Evolutionary conservation across 2,888 invertebrate species (phyloP), one percentile per base, ranked within the genome.

Genomic region (Mesorhabditis belari): DNA sequence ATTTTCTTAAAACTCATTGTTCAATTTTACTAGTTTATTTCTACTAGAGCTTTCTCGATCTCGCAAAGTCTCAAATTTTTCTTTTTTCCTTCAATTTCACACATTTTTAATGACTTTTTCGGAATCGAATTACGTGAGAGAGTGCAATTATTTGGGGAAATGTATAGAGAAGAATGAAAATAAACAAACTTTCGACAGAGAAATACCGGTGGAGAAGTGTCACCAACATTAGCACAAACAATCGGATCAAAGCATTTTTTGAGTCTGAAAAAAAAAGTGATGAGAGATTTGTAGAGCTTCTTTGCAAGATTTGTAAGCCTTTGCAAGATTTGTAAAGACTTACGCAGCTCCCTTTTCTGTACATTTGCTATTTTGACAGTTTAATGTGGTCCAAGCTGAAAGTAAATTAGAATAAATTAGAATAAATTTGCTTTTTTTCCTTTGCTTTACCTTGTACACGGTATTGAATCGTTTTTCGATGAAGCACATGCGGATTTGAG

Each of bases 231-330:
- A 50, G 81, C 91, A 74, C 91, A 90, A 77, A 92, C 89, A 81
- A 88, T 88, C 82, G 93, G 93, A 84, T 93, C 91, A 82, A 89
- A 90, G 83, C 94, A 95, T 74, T 93, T 91, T 86, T 95, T 74
- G 5, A 75, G 70, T 35, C 73, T 71, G 57, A 50, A n/a, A 63
- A 61, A 19, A 55, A 19, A 25, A 59, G 17, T 17, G n/a, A 21
- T 21, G 23, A 52, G 28, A 9, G 27, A 55, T 9, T n/a, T 12
- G 4, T 35, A 51, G 25, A 21, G 21, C 12, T 54, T 19, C 49
- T 55, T 44, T 51, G 9, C 55, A 6, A 24, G 21, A n/a, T 50
- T 29, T 29, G 23, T 5, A 5, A 5, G 17, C 17, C 17, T 28
- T 19, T 29, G 17, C 4, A 17, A 3, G 24, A n/a, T 50, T 2